Evolutionary conservation across 1,140 invertebrate species (phyloP).

Genomic region (Trichonephila clavata): DNA sequence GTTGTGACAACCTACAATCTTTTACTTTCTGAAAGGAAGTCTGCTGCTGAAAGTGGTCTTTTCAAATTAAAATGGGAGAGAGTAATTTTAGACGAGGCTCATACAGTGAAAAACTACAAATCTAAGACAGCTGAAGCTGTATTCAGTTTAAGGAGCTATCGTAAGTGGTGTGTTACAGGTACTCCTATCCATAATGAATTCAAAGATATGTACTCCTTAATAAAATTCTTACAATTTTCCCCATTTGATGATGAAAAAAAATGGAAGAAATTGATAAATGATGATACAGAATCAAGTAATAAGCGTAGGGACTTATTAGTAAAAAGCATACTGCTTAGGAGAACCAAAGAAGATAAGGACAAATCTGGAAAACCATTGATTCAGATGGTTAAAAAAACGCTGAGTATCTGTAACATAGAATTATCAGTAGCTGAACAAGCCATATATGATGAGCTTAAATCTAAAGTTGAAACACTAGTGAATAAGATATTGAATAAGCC

Average conservation of each 20-base stretch:
- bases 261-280: constrained; percentile 41
- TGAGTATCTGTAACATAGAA: constrained; percentile 81
- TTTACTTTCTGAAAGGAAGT: constrained; percentile 46
- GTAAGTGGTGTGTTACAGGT: constrained; percentile 94
- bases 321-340: constrained; percentile 89
- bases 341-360: constrained; percentile 90
- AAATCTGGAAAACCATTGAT: constrained; percentile 83
- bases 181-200: constrained; percentile 98
- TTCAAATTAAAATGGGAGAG: constrained; percentile 89
- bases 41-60: constrained; percentile 80
- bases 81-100: constrained; percentile 96
- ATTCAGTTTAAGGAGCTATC: constrained; percentile 84
- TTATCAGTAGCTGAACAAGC: constrained; percentile 87
- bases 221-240: constrained; percentile 82
- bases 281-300: neutral
- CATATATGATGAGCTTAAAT: constrained; percentile 84
- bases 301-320: constrained; percentile 82
- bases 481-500: neutral
- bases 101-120: constrained; percentile 93
- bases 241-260: constrained; percentile 65
- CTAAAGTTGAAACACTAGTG: constrained; percentile 79
- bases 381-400: constrained; percentile 85
- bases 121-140: constrained; percentile 87
- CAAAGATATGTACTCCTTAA: constrained; percentile 91
- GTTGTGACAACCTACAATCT: constrained; percentile 83